These are phyloP conservation scores for Ibycter americanus DNA, from an alignment of 2,797 vertebrate genomes.

Conservation along the genomic window DNA sequence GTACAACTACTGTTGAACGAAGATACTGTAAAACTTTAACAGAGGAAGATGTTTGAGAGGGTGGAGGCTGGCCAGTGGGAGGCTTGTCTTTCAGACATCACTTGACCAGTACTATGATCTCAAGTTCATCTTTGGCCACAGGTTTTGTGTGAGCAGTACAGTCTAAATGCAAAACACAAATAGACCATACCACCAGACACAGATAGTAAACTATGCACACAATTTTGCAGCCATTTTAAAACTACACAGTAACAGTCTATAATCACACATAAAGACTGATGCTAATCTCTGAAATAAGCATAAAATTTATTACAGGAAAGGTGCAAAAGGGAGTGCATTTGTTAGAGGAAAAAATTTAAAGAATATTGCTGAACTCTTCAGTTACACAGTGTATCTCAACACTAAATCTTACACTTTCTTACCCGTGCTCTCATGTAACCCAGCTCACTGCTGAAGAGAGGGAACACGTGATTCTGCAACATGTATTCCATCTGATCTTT, in stretches of 20 bases:
- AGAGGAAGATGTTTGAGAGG: conserved; percentile 67
- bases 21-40: background rate
- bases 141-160: conserved; percentile 83
- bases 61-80: conserved; percentile 83
- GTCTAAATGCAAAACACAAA: conserved; percentile 85
- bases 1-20: background rate
- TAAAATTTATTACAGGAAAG: background rate
- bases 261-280: background rate
- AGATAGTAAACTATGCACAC: conserved; percentile 87
- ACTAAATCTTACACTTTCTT: conserved; percentile 47
- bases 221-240: conserved; percentile 65
- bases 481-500: conserved; percentile 99
- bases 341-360: background rate
- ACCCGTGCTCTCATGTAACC: conserved; percentile 99
- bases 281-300: background rate
- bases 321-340: background rate
- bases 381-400: background rate
- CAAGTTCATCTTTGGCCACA: conserved; percentile 86
- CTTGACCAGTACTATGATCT: conserved; percentile 97
- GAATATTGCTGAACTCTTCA: background rate
- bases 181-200: conserved; percentile 80
- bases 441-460: conserved; percentile 94
- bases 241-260: background rate
- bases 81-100: conserved; percentile 80
- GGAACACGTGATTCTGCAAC: conserved; percentile 98